Evolutionary conservation across 2,888 invertebrate genomes (phyloP), one percentile per base, ranked within the genome.

Genomic region (Minunthozetes semirufus): DNA sequence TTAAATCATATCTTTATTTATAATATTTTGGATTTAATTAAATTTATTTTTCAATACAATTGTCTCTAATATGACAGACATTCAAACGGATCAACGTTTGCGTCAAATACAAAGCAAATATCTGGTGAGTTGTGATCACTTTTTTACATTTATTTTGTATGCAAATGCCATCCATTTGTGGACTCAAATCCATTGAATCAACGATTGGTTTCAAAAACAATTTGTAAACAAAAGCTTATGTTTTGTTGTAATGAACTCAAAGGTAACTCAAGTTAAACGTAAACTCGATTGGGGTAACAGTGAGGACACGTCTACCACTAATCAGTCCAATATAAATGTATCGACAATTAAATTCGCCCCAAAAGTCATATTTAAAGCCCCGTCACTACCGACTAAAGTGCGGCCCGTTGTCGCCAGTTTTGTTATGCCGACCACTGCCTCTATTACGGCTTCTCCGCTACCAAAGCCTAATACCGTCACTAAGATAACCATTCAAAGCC

Each of bases 101-200:
- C 88, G 92, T 80, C 92, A 93, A 81, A 87, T 92, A 79, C 92
- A 93, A 82, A 87, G 92, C 78, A 94, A 98, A 84, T 99, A 98
- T 84, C 85, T 94, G 38, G 94, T 42, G 42, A 42, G 42, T 42
- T 42, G 42, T 42, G 8, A 9, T 42, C 13, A 13, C 6, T 42
- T 42, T 6, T 42, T 42, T 6, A 9, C 42, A 9, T 42, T 42
- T 6, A 42, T 42, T 42, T n/a, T n/a, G n/a, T n/a, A n/a, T n/a
- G n/a, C n/a, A n/a, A n/a, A n/a, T n/a, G n/a, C n/a, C n/a, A n/a
- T n/a, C n/a, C n/a, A n/a, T n/a, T n/a, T n/a, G n/a, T n/a, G n/a
- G n/a, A n/a, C n/a, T n/a, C n/a, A n/a, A n/a, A n/a, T n/a, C n/a
- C n/a, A n/a, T n/a, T n/a, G n/a, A n/a, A n/a, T n/a, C n/a, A n/a